Evolutionary conservation across 1,140 invertebrate species (phyloP), one percentile per base, ranked within the genome.

Genomic region (Zaprionus inermis): DNA sequence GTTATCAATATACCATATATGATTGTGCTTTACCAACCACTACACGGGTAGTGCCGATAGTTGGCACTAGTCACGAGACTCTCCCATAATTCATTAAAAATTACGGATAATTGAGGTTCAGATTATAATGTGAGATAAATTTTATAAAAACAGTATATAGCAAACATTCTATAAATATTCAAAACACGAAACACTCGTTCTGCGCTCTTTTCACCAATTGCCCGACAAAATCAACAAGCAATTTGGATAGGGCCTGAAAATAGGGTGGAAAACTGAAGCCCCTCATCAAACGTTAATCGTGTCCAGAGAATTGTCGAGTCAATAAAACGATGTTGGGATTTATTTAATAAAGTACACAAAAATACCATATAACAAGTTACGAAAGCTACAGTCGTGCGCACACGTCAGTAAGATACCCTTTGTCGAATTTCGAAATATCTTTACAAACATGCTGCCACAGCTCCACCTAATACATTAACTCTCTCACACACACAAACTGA

Each of bases 311-410:
- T 86, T 76, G 75, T 60, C 41, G 66, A 77, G 69, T 77, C 66
- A 76, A 88, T 86, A 88, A 88, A 86, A 79, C 68, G 41, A 59
- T 72, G 69, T 72, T 67, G 66, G 83, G 70, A 77, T 86, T 86
- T 83, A 79, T 86, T 82, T 88, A 88, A 88, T 88, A 89, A 79
- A 79, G 59, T 34, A 65, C 71, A 58, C 34, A 67, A 61, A 70
- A 41, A 63, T 46, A 61, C 59, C 30, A 49, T 52, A 74, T 57
- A 75, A 64, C 6, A 7, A 32, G 30, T 24, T 2, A 24, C 22
- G 22, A 24, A 4, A 28, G 24, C 24, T 28, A 4, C 1, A 24
- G 22, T 24, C 22, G 22, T 24, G 1, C 24, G 24, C 24, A 28
- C 24, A 3, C 24, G 3, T 28, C 24, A 28, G 24, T 28, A 28